phyloP scores from a whole-genome alignment of 2,888 invertebrate genomes.

The Cepaea hortensis region DNA sequence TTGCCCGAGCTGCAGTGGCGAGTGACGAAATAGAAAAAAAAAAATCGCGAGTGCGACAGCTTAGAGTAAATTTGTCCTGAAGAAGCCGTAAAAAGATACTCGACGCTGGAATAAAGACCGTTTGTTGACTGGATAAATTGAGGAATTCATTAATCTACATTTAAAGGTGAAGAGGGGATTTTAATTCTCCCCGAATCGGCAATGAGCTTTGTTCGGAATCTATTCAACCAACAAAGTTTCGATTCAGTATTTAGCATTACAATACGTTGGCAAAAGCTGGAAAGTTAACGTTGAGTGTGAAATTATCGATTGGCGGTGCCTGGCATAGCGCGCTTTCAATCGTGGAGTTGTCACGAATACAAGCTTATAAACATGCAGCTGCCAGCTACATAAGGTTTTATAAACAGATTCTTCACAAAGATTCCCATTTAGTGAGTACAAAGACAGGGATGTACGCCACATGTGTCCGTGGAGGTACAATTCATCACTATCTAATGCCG shows the following conservation, averaged over 20 bases:
- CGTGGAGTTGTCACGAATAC: not conserved
- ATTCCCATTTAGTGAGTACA: not conserved
- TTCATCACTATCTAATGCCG: no score
- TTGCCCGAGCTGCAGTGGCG: slow-evolving; percentile 15
- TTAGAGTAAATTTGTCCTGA: slow-evolving; percentile 28
- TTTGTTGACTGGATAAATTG: slow-evolving; percentile 38
- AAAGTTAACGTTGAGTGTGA: slow-evolving; percentile 33
- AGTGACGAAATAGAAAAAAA: slow-evolving; percentile 6
- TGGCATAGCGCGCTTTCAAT: not conserved
- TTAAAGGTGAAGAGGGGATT: slow-evolving; percentile 30
- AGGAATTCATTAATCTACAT: slow-evolving; percentile 36
- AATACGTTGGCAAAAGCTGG: not conserved
- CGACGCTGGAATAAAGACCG: slow-evolving; percentile 18
- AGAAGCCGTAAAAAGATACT: slow-evolving; percentile 34
- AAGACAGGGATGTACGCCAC: not conserved
- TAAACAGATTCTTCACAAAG: not conserved
- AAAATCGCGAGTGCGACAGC: slow-evolving; percentile 16
- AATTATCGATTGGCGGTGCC: slow-evolving; percentile 14
- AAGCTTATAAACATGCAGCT: slow-evolving; percentile 9
- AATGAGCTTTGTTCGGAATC: slow-evolving; percentile 21
- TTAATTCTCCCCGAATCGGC: slow-evolving; percentile 20
- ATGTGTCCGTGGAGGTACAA: not conserved
- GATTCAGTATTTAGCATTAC: slow-evolving; percentile 25
- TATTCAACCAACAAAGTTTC: slow-evolving; percentile 7
- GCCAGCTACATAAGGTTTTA: not conserved